Evolutionary conservation across 2,113 vertebrate genomes (phyloP).

Genomic region (Myodes glareolus): DNA sequence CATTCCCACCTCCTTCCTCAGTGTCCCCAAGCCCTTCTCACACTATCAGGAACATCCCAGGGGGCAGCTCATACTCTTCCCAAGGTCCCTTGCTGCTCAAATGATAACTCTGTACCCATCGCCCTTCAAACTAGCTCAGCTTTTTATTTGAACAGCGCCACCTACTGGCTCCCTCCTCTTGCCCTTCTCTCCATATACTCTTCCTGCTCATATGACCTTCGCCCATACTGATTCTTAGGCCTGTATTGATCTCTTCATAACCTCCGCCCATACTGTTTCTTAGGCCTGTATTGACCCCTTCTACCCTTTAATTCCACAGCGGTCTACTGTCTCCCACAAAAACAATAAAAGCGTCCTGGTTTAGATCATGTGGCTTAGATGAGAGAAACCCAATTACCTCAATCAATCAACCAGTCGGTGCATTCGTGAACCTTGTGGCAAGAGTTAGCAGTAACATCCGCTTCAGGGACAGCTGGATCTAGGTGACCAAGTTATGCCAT

Average conservation of each 20-base stretch:
- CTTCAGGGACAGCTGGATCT: neutral
- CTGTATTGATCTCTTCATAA: too few relatives aligned
- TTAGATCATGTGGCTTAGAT: neutral
- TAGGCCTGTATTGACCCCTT: neutral
- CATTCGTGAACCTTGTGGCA: neutral
- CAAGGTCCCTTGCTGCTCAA: neutral
- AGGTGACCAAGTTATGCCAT: neutral
- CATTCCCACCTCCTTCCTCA: too few relatives aligned
- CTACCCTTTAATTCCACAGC: neutral
- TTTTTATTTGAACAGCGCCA: neutral
- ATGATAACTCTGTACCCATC: too few relatives aligned
- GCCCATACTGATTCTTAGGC: neutral
- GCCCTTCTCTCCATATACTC: neutral
- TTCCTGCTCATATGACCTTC: neutral
- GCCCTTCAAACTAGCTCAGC: neutral
- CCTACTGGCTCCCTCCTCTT: neutral
- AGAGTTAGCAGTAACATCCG: neutral
- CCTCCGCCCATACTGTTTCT: neutral
- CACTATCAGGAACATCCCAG: neutral
- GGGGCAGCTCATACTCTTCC: neutral
- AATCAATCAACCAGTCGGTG: neutral
- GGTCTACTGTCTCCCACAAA: neutral
- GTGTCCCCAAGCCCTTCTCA: neutral
- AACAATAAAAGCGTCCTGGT: neutral
- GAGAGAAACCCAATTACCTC: neutral